Conservation (phyloP, 2,888 invertebrate genomes). For the Villa cingulata region DNA sequence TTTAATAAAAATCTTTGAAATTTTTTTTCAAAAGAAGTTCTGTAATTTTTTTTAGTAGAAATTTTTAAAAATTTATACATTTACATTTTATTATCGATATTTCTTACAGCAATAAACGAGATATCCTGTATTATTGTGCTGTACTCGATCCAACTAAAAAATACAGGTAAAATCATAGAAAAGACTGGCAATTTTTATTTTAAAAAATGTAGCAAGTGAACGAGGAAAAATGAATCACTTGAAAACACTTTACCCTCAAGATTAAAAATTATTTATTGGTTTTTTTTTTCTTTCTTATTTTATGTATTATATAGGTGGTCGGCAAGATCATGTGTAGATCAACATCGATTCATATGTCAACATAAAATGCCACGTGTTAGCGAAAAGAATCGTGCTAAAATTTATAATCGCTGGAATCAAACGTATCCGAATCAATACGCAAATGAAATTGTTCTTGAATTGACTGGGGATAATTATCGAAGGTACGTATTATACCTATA, state of each 20-base stretch:
- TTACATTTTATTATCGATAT: too few species aligned
- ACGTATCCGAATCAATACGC: slow-evolving; percentile 34
- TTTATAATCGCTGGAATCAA: slow-evolving; percentile 35
- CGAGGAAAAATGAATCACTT: too few species aligned
- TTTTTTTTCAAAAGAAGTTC: too few species aligned
- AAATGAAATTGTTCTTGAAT: slow-evolving; percentile 32
- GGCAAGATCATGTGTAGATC: slow-evolving; percentile 32
- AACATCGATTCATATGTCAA: slow-evolving; percentile 34
- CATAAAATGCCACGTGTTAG: slow-evolving; percentile 37
- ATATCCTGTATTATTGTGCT: slow-evolving; percentile 60
- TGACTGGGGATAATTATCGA: slow-evolving; percentile 11
- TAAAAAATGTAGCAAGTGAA: too few species aligned
- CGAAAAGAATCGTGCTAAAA: slow-evolving; percentile 32
- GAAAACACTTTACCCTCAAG: too few species aligned
- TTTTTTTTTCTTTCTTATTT: neutral
- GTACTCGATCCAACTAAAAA: slow-evolving; percentile 56
- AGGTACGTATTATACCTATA: neutral
- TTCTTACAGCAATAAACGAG: slow-evolving; percentile 39
- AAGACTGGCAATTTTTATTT: too few species aligned
- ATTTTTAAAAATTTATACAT: too few species aligned
- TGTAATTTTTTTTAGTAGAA: too few species aligned
- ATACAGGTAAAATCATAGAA: slow-evolving; percentile 42
- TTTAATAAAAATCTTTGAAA: neutral
- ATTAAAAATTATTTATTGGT: too few species aligned
- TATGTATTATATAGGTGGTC: slow-evolving; percentile 26